Evolutionary conservation across 2,888 invertebrate genomes (phyloP).

Genomic region (Coenonympha glycerion): DNA sequence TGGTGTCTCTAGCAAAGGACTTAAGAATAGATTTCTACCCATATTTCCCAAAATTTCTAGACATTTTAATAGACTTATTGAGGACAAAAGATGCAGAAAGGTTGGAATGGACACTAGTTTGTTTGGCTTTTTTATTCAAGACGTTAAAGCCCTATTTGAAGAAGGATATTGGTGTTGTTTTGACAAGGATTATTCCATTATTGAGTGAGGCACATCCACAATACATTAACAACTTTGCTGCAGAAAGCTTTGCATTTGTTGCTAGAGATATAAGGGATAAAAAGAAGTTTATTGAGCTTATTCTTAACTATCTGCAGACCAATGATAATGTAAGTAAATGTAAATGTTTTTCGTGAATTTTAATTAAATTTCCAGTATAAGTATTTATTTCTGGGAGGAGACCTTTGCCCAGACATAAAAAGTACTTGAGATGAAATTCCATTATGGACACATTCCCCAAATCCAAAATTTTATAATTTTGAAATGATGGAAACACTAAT

Average conservation of each 20-base stretch:
- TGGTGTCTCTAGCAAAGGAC: constrained; percentile 91
- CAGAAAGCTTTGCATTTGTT: constrained; percentile 96
- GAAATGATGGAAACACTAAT: no score
- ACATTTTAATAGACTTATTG: constrained; percentile 81
- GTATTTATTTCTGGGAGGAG: no score
- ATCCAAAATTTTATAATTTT: no score
- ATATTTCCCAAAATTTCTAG: constrained; percentile 86
- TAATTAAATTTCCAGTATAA: no score
- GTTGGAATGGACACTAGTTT: constrained; percentile 89
- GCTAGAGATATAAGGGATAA: constrained; percentile 91
- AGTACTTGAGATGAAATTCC: no score
- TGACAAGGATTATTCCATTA: constrained; percentile 83
- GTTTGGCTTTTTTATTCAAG: constrained; percentile 93
- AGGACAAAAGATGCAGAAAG: constrained; percentile 87
- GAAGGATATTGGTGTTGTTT: constrained; percentile 84
- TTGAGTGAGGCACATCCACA: constrained; percentile 85
- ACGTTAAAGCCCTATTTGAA: constrained; percentile 88
- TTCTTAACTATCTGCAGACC: constrained; percentile 80
- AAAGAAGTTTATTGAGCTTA: constrained; percentile 80
- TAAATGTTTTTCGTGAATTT: not conserved
- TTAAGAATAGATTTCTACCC: constrained; percentile 91
- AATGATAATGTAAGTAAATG: constrained; percentile 79
- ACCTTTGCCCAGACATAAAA: no score
- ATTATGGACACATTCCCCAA: no score
- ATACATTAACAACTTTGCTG: constrained; percentile 94